Evolutionary conservation across 2,888 invertebrate genomes (phyloP), one percentile per base, ranked within the genome.

Genomic region (Drosophila pullipes): DNA sequence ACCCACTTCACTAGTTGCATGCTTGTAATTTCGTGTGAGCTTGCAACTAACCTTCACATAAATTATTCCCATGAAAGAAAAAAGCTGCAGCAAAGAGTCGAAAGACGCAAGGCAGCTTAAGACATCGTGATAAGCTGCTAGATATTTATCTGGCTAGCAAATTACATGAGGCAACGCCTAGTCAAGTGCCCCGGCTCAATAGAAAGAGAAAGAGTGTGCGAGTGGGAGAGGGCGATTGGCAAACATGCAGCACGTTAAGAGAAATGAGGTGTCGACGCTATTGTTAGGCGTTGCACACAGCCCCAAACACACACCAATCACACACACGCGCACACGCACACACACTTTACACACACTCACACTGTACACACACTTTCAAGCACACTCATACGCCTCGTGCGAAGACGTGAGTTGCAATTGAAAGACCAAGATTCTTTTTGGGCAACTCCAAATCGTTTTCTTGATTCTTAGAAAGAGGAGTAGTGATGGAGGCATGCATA

Each of bases 141-240:
- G 87, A 88, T 90, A 78, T 82, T 88, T 88, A 88, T 88, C 87
- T 83, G 77, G 76, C 74, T 70, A 74, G 90, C 85, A 88, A 88
- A 90, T 88, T 88, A 90, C 90, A 90, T 78, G 89, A 76, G 85
- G 85, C 88, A 81, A 83, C 87, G 90, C 90, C 87, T 89, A 78
- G 75, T 63, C 82, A 82, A 82, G 82, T 85, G 83, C 76, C 50
- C 67, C 53, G 33, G 54, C 47, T 25, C n/a, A n/a, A 49, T 11
- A 59, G 41, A 16, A 35, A 5, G 35, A 44, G 58, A 44, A n/a
- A 33, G 28, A 28, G 13, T 28, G 37, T 55, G 55, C n/a, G 55
- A 37, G 37, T 25, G 44, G 44, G 28, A 30, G 18, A 57, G 62
- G 31, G 2, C 2, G 18, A 22, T 44, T 30, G 28, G 47, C 58